Evolutionary conservation across 2,888 invertebrate genomes (phyloP).

Genomic region (Limnephilus rhombicus): DNA sequence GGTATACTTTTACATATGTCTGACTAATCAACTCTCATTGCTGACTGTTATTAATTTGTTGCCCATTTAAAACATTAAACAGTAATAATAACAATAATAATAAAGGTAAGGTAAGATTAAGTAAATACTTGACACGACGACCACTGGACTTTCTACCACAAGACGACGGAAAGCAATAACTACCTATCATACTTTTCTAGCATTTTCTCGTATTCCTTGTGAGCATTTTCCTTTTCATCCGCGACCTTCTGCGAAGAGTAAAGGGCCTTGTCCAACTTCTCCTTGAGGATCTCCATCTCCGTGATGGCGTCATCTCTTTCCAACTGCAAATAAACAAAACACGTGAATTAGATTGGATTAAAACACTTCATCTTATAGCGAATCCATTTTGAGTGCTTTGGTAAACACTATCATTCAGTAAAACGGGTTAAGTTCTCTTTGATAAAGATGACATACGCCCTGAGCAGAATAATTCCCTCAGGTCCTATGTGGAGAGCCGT

Average conservation of each 20-base stretch:
- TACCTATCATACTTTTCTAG: conserved; percentile 94
- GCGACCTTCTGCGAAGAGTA: conserved; percentile 89
- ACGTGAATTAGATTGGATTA: background rate
- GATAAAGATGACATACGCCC: background rate
- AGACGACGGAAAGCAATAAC: conserved; percentile 71
- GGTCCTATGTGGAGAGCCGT: too few relatives aligned
- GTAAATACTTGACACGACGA: conserved; percentile 47
- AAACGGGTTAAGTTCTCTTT: background rate
- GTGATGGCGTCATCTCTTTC: conserved; percentile 91
- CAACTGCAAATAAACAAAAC: conserved; percentile 77
- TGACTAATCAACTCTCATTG: background rate
- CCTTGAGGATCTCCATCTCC: conserved; percentile 91
- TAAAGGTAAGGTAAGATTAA: background rate
- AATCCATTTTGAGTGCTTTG: background rate
- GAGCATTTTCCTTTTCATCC: conserved; percentile 92
- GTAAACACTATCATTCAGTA: too few relatives aligned
- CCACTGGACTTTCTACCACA: conserved; percentile 70
- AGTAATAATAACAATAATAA: background rate
- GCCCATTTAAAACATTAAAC: background rate
- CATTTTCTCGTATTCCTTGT: conserved; percentile 95
- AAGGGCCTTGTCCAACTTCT: conserved; percentile 92
- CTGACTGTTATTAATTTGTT: background rate
- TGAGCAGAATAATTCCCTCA: too few relatives aligned
- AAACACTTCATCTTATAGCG: background rate
- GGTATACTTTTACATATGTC: too few relatives aligned